Conservation (phyloP, 2,797 vertebrate genomes). For the Eulemur coronatus region DNA sequence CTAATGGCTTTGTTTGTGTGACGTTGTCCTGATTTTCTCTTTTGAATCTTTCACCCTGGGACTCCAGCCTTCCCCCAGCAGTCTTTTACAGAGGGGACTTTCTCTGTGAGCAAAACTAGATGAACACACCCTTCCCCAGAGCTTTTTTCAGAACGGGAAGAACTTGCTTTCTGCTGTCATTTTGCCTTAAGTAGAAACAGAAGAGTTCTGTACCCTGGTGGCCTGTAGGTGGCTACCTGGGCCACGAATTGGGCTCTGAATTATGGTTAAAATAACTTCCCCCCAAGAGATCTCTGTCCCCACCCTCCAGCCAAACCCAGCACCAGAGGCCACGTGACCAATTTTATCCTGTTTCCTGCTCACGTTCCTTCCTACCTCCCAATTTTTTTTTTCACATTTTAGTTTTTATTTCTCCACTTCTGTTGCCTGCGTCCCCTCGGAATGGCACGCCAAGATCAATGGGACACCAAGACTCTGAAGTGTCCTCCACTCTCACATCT, state of each 20-base stretch:
- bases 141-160: neutral
- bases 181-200: neutral
- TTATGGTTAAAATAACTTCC: neutral
- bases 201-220: neutral
- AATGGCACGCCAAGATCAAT: neutral
- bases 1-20: neutral
- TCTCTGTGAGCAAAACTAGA: neutral
- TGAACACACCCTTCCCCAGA: neutral
- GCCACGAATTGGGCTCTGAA: neutral
- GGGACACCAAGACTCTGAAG: neutral
- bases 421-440: neutral
- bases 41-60: neutral
- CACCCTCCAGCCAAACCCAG: neutral
- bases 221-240: neutral
- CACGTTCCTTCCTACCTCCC: neutral
- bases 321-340: neutral
- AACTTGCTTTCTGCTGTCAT: neutral
- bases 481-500: neutral
- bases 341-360: neutral
- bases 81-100: neutral
- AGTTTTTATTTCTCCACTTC: neutral
- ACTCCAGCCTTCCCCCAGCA: neutral
- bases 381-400: neutral
- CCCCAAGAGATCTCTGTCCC: neutral
- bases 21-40: neutral